Evolutionary conservation across 2,888 invertebrate species (phyloP), one percentile per base, ranked within the genome.

Genomic region (Vanessa cardui): DNA sequence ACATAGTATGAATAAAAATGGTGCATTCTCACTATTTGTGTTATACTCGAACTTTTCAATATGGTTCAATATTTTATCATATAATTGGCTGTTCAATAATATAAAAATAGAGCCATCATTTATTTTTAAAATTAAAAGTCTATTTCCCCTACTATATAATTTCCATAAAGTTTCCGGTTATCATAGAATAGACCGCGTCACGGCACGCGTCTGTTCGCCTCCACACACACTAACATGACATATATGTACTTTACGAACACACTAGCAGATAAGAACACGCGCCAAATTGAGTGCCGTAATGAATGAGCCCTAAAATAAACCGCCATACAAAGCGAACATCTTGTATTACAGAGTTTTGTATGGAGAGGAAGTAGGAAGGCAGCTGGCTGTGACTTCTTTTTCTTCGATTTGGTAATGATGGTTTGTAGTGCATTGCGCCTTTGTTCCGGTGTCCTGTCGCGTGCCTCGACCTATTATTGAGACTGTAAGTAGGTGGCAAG

Each of bases 311-410:
- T 87, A 89, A 90, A 89, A 88, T 88, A 88, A 87, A 88, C 86
- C 83, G 81, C 73, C 75, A 62, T 75, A 82, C 88, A 87, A 90
- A 79, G 76, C 81, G 80, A 65, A 79, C 90, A 85, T 92, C 92
- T 92, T 91, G 88, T 88, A 85, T 92, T 92, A 90, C 92, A 86
- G 81, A 77, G 83, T 78, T 88, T 91, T 92, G 90, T 89, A 87
- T 82, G 80, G 68, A 83, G 78, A 92, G 92, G 92, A 92, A 92
- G 91, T 91, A 84, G 90, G 90, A 86, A 87, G 89, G 88, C 91
- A 91, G 92, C 92, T 91, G 92, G 83, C 71, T 58, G 75, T 83
- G 83, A 84, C 86, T 88, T 88, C 86, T 86, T 89, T 86, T 86
- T 86, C 86, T 85, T 85, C 79, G 78, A 74, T 79, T 82, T 81